Conservation (phyloP, 2,888 invertebrate species). For the Camptogramma bilineatum region DNA sequence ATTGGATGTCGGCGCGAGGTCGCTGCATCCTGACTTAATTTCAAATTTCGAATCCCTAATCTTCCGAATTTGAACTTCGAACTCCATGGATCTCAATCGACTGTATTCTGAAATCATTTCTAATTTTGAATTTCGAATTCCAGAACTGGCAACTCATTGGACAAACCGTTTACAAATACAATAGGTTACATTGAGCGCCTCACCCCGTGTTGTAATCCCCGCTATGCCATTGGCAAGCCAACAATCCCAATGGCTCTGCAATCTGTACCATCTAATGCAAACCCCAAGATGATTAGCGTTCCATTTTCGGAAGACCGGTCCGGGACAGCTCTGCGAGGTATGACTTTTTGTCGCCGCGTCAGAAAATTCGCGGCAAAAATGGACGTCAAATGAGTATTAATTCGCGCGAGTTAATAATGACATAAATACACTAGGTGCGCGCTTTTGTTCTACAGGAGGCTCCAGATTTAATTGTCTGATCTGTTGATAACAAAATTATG, state of each 20-base stretch:
- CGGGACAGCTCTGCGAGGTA: conserved; percentile 55
- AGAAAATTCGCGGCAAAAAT: conserved; percentile 76
- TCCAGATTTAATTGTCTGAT: conserved; percentile 1
- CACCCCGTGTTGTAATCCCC: conserved; percentile 30
- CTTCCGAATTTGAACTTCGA: conserved; percentile 2
- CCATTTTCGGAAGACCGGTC: conserved; percentile 65
- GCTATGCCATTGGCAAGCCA: conserved; percentile 28
- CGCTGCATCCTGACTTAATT: conserved; percentile 20
- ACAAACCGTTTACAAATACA: conserved; percentile 8
- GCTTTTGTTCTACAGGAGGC: conserved; percentile 64
- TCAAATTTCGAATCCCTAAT: conserved; percentile 4
- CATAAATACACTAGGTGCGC: conserved; percentile 81
- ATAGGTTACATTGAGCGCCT: conserved; percentile 25
- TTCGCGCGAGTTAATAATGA: conserved; percentile 84
- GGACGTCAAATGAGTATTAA: conserved; percentile 83
- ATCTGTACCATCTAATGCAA: conserved; percentile 28
- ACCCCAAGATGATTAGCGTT: conserved; percentile 34
- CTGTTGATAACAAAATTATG: neutral
- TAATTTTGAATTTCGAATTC: conserved; percentile 2
- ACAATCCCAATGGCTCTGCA: conserved; percentile 12
- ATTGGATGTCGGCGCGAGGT: conserved; percentile 26
- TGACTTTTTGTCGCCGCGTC: conserved; percentile 65
- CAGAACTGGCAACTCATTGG: conserved; percentile 4
- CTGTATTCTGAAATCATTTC: conserved; percentile 14
- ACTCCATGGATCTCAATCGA: neutral